Evolutionary conservation across 2,113 vertebrate genomes (phyloP), one percentile per base, ranked within the genome.

Genomic region (Gnathonemus longibarbis): DNA sequence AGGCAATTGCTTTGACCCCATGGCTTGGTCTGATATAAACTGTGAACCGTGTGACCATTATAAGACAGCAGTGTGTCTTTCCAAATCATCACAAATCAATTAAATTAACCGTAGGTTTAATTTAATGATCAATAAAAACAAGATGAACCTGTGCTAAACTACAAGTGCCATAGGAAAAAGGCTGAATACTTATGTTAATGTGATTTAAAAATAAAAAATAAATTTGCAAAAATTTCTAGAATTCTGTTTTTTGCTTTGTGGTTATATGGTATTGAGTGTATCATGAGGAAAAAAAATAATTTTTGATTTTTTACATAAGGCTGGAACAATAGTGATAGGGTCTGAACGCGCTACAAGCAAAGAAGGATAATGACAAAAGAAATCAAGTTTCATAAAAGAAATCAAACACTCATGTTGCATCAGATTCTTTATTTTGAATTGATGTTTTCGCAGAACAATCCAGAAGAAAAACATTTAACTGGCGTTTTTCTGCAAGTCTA

Each of bases 401-500:
- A 27, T 52, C 62, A 77, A 77, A 77, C 84, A 90, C 45, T 62
- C 62, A 17, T 24, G 21, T 56, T 35, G 39, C 74, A 31, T 50
- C 49, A 90, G 19, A 31, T 21, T 46, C 27, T 70, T 87, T 90
- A 70, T 88, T 77, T 52, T 31, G 17, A 84, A 89, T n/a, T n/a
- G n/a, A 42, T 42, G 5, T 90, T 94, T 93, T 93, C 58, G 70
- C 92, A 95, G 90, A 94, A 94, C 93, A 93, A 93, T 87, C 90
- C 90, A 46, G 19, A 90, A 77, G 87, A 88, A 91, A 66, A 92
- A 93, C 93, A 92, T 92, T 94, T 93, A 93, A 90, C 91, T 94
- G 89, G 91, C 91, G 93, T 94, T 94, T 70, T 93, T 89, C 90
- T 94, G 93, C 93, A 91, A 91, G 87, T 89, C 21, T 91, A 94